Base-by-base conservation (phyloP, 2,113 vertebrate genomes). In the Hypanus sabinus region DNA sequence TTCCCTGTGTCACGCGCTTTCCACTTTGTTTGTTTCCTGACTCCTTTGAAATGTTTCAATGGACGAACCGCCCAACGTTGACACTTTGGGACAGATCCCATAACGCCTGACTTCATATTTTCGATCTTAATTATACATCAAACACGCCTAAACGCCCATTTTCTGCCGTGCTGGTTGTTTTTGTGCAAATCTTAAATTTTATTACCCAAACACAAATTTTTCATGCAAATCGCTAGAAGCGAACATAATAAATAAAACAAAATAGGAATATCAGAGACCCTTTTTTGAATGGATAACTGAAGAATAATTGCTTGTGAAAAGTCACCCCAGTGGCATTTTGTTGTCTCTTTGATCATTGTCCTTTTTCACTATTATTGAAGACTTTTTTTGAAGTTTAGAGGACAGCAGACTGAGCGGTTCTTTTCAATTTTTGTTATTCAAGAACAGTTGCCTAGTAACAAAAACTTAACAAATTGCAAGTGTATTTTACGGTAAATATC, bases 251-350 rank as follows among this genome's bases (percentile, higher is more conserved):
- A 81, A 80, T 94, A 65, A 81, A 94, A 36, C 94, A 97, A 98
- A 98, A 98, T 97, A 68, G 65, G 97, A 98, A 98, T 98, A 98
- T 97, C 98, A 98, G 98, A 99, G 98, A 98, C 99, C 98, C 98
- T 98, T 98, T 97, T 98, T 98, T 99, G 98, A 98, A 71, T 55
- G 91, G 70, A 55, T 97, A 97, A 98, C 98, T 97, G 97, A 97
- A 97, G 99, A 98, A 99, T 99, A 99, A 99, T 99, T 99, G 98
- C 97, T 98, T 97, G 98, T 98, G 98, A 98, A 98, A 99, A 99
- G 98, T 99, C 98, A 98, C 98, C 98, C 98, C 97, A 97, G 97
- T 98, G 97, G 98, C 98, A 98, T 98, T 98, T 98, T 98, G 98
- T 98, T 98, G 98, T 98, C 97, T 98, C 96, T 97, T 96, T 97